Evolutionary conservation across 92 coral and sea anemone species (phyloP).

Genomic region (Palythoa heliodiscus): DNA sequence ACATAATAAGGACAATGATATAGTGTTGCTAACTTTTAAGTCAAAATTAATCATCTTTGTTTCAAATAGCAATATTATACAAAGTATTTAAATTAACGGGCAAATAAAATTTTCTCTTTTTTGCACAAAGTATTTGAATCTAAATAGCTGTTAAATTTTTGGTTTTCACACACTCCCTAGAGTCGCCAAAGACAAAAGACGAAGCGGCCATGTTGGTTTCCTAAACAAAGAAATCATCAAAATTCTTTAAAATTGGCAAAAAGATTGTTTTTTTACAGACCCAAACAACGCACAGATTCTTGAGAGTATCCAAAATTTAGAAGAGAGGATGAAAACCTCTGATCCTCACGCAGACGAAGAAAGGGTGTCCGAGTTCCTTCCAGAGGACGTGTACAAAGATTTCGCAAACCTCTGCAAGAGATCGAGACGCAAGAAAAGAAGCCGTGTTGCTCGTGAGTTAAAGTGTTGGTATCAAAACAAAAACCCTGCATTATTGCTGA

Average conservation of each 20-base stretch:
- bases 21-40: too few relatives aligned
- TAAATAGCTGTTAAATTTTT: too few relatives aligned
- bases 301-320: neutral
- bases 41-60: neutral
- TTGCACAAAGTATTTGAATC: too few relatives aligned
- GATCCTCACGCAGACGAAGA: conserved; percentile 7
- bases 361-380: neutral
- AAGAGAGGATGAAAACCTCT: neutral
- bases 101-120: too few relatives aligned
- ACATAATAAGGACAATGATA: too few relatives aligned
- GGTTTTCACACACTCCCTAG: too few relatives aligned
- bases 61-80: neutral
- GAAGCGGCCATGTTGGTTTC: too few relatives aligned
- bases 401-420: conserved; percentile 6
- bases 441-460: neutral
- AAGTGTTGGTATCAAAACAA: conserved; percentile 45
- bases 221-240: too few relatives aligned
- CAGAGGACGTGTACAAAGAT: neutral
- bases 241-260: too few relatives aligned
- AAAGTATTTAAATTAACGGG: neutral
- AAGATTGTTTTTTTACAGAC: neutral
- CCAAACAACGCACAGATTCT: conserved; percentile 1
- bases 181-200: too few relatives aligned
- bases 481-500: conserved; percentile 36
- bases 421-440: neutral